Evolutionary conservation across 2,797 vertebrate genomes (phyloP), one percentile per base, ranked within the genome.

Genomic region (Urophycis tenuis): DNA sequence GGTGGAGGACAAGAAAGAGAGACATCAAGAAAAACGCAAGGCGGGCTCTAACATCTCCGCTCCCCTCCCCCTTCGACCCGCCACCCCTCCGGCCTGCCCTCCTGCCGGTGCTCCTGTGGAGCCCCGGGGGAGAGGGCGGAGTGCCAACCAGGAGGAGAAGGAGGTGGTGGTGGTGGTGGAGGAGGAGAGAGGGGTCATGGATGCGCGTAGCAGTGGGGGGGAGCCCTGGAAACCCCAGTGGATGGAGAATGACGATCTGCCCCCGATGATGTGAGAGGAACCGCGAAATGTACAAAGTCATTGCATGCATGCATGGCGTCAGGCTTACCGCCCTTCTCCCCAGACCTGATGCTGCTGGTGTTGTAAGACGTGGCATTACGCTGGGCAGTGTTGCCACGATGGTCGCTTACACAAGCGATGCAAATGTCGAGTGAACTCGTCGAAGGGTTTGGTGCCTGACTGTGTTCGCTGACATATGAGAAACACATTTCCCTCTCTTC

Each of bases 191-290:
- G 11, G 32, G 32, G 73, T 45, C 34, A 33, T 25, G 79, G 41
- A 45, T 19, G 29, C 9, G 78, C 87, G 78, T 75, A 35, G 5
- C n/a, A 71, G 79, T 35, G 45, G 74, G 74, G 80, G 78, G 32
- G 81, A 82, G 67, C 81, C 75, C 71, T 89, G 85, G 77, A 91
- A 87, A 84, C 84, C 89, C 3, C 87, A 84, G 86, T 92, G 92
- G 86, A 87, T 90, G 85, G 90, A 92, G 83, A 89, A 93, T 73
- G 86, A 94, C 81, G 91, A 91, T 73, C 91, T 92, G 19, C 92
- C 91, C 75, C 91, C 91, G 70, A 92, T 90, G 85, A 94, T 91
- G 94, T 95, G 93, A 95, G 93, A 91, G 72, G 79, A 81, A 81
- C 3, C 49, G 72, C 81, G 34, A 80, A 73, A 41, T 41, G 39